A percentile compares a stretch with the other conserved stretches of the same genome.
Evolutionary conservation across 2,888 invertebrate species (phyloP).

Genomic region (Pimpla rufipes): DNA sequence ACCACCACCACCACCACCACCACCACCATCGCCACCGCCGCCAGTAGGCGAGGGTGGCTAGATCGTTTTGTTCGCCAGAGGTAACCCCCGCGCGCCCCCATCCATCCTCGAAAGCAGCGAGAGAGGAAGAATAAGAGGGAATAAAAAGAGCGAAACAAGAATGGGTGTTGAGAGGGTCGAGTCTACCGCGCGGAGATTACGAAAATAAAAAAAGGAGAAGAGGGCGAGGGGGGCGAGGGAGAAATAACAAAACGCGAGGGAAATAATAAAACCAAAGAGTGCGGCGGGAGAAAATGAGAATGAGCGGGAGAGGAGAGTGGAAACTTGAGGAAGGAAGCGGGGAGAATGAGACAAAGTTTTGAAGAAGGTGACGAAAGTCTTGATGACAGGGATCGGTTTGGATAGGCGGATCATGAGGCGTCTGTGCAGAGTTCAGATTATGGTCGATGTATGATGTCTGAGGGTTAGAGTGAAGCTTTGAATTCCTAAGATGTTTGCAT

Average conservation of each 20-base stretch:
- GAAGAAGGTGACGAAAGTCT: slow-evolving; percentile 12
- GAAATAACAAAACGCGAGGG: neutral
- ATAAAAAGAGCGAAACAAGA: slow-evolving; percentile 27
- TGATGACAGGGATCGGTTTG: neutral
- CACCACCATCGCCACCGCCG: slow-evolving; percentile 20
- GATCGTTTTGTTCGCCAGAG: slow-evolving; percentile 60
- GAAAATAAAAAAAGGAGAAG: neutral
- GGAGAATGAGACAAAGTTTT: neutral
- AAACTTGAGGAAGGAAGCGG: neutral
- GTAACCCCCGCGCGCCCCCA: slow-evolving; percentile 4
- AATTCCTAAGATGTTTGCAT: neutral
- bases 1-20: slow-evolving; percentile 17
- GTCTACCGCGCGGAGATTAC: slow-evolving; percentile 28
- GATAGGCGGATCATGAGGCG: neutral
- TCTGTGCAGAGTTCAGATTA: neutral
- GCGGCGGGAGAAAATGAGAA: neutral
- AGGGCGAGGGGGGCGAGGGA: neutral
- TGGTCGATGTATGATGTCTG: neutral
- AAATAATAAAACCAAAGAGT: neutral
- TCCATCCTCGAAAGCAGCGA: slow-evolving; percentile 40
- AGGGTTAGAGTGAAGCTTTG: neutral
- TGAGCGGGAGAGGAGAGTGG: neutral
- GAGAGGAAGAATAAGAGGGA: slow-evolving; percentile 26
- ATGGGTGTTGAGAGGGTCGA: slow-evolving; percentile 41
- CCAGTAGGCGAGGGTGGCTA: slow-evolving; percentile 32